Base-by-base conservation (phyloP, 1,140 invertebrate species). In the Drosophila kepulauana region DNA sequence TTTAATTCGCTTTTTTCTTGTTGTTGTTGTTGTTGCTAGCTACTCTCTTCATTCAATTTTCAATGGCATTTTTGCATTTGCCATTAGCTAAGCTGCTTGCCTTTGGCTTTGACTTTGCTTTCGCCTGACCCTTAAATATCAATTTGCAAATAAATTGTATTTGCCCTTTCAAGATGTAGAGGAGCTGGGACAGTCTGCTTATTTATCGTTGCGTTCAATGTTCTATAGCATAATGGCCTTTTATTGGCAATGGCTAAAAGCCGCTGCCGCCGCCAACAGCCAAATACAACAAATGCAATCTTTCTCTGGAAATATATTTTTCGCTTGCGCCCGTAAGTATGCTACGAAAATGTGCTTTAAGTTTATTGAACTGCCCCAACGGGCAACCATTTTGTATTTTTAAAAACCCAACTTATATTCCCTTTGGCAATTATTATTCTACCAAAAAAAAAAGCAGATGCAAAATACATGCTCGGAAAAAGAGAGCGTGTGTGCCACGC, bases 101-200 rank as follows among this genome's bases (percentile, higher is more conserved):
- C 15, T 16, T 16, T 63, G n/a, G n/a, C 20, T 11, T 33, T 10
- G 20, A 15, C 49, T 56, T 51, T 67, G 62, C 49, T 71, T 71
- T 59, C 41, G 33, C 57, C 61, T 88, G 84, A 87, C 84, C 84
- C 87, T 82, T 88, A 82, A 87, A 87, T 88, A 88, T 88, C 84
- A 88, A 88, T 88, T 88, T 88, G 84, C 84, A 88, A 88, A 88
- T 88, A 88, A 88, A 88, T 88, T 85, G 85, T 84, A 66, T 89
- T 88, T 81, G 67, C 65, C 62, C 65, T 79, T 82, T 78, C 63
- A 67, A 54, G 62, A 72, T 68, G 35, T 33, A 68, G 20, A 25
- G 20, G 3, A 25, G 54, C 51, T 43, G 41, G 43, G 6, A 6
- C 28, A 25, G 56, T 75, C 67, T 76, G 56, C 51, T 33, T 87